Conservation (phyloP, 53 echinoderm and acorn worm species). For the Holothuria leucospilota region DNA sequence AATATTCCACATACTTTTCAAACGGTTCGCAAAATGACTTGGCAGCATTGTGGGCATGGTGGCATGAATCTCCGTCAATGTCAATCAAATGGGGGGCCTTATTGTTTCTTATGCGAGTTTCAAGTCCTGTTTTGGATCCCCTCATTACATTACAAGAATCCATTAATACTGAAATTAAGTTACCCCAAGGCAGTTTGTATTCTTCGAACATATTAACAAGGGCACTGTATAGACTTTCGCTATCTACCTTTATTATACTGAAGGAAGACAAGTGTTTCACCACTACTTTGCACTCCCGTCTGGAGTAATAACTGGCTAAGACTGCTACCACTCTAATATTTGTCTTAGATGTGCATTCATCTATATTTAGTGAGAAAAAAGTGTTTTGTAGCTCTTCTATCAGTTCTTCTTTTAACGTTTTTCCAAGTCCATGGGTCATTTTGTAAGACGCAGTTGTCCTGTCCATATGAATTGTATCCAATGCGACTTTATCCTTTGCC, state of each 20-base stretch:
- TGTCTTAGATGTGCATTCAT: slow-evolving; percentile 64
- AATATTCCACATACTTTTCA: slow-evolving; percentile 42
- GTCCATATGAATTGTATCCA: slow-evolving; percentile 52
- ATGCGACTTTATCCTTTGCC: slow-evolving; percentile 45
- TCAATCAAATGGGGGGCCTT: slow-evolving; percentile 61
- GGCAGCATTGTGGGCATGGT: slow-evolving; percentile 58
- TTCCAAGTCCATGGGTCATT: slow-evolving; percentile 52
- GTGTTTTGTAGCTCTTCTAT: slow-evolving; percentile 38
- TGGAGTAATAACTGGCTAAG: slow-evolving; percentile 52
- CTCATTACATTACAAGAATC: slow-evolving; percentile 64
- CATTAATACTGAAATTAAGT: slow-evolving; percentile 57
- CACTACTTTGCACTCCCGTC: neutral
- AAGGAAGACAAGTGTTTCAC: slow-evolving; percentile 58
- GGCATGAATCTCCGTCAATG: slow-evolving; percentile 58
- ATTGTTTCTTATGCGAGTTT: slow-evolving; percentile 41
- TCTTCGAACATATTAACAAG: slow-evolving; percentile 56
- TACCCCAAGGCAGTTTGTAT: slow-evolving; percentile 42
- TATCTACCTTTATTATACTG: slow-evolving; percentile 43
- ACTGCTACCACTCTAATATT: slow-evolving; percentile 55
- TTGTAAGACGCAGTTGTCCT: slow-evolving; percentile 66
- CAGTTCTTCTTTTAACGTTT: slow-evolving; percentile 61
- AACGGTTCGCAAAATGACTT: slow-evolving; percentile 58
- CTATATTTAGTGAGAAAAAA: slow-evolving; percentile 62
- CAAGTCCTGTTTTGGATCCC: slow-evolving; percentile 53
- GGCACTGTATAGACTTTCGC: slow-evolving; percentile 37